phyloP scores from a whole-genome alignment of 2,888 invertebrate genomes.

The Aleiodes testaceus region DNA sequence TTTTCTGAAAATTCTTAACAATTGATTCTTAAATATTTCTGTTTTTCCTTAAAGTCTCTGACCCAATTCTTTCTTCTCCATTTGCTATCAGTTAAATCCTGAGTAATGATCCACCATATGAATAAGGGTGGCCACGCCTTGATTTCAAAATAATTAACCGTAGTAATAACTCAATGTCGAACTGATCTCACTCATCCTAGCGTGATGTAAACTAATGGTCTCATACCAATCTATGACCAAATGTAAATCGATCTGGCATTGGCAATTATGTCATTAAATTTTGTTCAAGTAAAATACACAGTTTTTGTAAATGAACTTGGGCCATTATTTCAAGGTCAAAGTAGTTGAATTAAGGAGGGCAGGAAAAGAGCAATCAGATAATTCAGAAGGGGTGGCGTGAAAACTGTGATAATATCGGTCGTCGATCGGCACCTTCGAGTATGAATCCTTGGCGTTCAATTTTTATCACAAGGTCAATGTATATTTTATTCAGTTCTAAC shows the following conservation, averaged over 20 bases:
- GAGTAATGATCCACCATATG: constrained; percentile 4
- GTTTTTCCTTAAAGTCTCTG: too few species aligned
- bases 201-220: not conserved
- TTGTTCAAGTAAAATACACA: constrained; percentile 11
- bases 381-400: constrained; percentile 31
- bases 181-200: not conserved
- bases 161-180: constrained; percentile 41
- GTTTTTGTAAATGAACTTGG: constrained; percentile 20
- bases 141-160: constrained; percentile 47
- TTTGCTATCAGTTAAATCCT: constrained; percentile 14
- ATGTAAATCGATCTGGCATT: constrained; percentile 6
- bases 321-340: constrained; percentile 34
- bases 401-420: constrained; percentile 33
- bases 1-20: too few species aligned
- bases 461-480: constrained; percentile 34
- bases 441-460: constrained; percentile 13
- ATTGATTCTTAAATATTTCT: too few species aligned
- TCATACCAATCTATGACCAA: not conserved
- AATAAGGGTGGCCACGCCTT: constrained; percentile 43
- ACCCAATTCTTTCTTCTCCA: not conserved
- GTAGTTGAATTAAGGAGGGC: constrained; percentile 11
- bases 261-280: constrained; percentile 42
- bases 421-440: constrained; percentile 18
- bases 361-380: constrained; percentile 20
- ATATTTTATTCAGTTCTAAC: constrained; percentile 24